phyloP scores from a whole-genome alignment of 2,797 vertebrate genomes.

The Bradypodion pumilum region DNA sequence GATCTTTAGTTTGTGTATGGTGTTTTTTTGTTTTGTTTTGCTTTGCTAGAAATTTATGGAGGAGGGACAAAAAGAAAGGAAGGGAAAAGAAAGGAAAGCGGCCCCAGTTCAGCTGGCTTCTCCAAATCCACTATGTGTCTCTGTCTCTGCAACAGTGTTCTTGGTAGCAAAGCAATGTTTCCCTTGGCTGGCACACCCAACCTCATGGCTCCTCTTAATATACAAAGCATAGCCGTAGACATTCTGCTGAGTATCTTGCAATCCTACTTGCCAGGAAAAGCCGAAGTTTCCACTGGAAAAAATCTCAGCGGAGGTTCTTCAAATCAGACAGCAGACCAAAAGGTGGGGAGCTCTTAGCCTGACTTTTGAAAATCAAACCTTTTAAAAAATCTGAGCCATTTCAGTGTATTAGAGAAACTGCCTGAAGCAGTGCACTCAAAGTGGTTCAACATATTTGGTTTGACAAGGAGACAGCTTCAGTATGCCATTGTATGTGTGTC shows the following conservation, averaged over 20 bases:
- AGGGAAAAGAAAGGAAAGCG: neutral
- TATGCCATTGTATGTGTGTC: too few relatives aligned
- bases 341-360: slow-evolving; percentile 46
- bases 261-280: slow-evolving; percentile 73
- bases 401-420: slow-evolving; percentile 33
- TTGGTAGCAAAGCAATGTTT: slow-evolving; percentile 72
- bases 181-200: slow-evolving; percentile 71
- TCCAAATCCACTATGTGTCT: slow-evolving; percentile 58
- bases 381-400: neutral
- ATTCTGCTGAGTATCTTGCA: slow-evolving; percentile 67
- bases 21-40: too few relatives aligned
- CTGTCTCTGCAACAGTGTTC: slow-evolving; percentile 66
- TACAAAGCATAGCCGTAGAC: slow-evolving; percentile 62
- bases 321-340: slow-evolving; percentile 48
- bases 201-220: slow-evolving; percentile 70
- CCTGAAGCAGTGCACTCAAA: neutral
- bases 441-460: neutral
- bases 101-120: slow-evolving; percentile 25
- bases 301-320: slow-evolving; percentile 54
- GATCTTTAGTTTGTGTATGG: neutral
- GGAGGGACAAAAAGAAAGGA: neutral
- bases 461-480: neutral
- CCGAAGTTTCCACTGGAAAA: slow-evolving; percentile 70
- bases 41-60: slow-evolving; percentile 13
- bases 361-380: slow-evolving; percentile 53